phyloP scores from a whole-genome alignment of 2,888 invertebrate species.

The Zhengitettix transpicula region DNA sequence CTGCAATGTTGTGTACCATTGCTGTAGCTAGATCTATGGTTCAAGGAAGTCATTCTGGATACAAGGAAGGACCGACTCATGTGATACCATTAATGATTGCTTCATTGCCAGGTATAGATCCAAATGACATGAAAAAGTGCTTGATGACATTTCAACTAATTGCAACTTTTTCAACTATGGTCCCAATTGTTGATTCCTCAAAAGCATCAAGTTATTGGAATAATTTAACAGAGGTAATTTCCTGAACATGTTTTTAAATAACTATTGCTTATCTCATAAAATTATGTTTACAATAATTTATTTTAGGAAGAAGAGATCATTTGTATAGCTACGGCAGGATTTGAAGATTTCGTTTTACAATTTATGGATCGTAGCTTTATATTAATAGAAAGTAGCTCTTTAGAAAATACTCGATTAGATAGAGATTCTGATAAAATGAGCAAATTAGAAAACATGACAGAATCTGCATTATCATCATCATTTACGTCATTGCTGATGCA shows the following conservation, averaged over 20 bases:
- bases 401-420: slow-evolving; percentile 50
- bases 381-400: slow-evolving; percentile 51
- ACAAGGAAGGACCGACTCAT: slow-evolving; percentile 62
- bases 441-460: slow-evolving; percentile 52
- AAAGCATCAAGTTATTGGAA: slow-evolving; percentile 46
- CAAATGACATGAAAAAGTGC: slow-evolving; percentile 68
- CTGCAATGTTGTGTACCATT: slow-evolving; percentile 51
- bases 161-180: slow-evolving; percentile 54
- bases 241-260: background rate
- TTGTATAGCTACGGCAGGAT: slow-evolving; percentile 67
- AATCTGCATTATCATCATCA: slow-evolving; percentile 50
- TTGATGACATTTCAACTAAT: slow-evolving; percentile 64
- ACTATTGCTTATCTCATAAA: background rate
- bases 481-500: slow-evolving; percentile 53
- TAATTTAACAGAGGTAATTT: slow-evolving; percentile 45
- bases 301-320: slow-evolving; percentile 46
- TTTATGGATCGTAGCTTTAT: slow-evolving; percentile 62
- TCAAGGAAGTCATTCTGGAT: slow-evolving; percentile 28
- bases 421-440: slow-evolving; percentile 38
- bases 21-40: slow-evolving; percentile 51
- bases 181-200: slow-evolving; percentile 75
- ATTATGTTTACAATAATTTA: background rate
- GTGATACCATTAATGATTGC: slow-evolving; percentile 65
- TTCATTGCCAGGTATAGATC: slow-evolving; percentile 75
- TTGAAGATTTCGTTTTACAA: slow-evolving; percentile 78